Evolutionary conservation across 2,888 invertebrate species (phyloP).

Genomic region (Melanostoma scalare): DNA sequence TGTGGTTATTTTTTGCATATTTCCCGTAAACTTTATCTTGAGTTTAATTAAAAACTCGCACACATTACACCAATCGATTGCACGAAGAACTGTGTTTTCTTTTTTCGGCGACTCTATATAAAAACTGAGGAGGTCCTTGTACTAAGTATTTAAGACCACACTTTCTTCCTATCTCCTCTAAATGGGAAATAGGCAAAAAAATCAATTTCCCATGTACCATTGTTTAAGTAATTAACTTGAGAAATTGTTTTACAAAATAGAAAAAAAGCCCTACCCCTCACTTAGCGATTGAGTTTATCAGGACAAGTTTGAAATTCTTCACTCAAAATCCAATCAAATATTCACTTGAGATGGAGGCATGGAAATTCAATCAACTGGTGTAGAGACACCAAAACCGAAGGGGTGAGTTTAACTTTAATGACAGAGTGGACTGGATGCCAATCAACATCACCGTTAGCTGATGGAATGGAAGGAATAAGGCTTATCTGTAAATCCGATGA

Average conservation of each 20-base stretch:
- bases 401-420: constrained; percentile 5
- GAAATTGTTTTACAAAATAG: no score
- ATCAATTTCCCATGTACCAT: constrained; percentile 6
- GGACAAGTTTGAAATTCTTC: no score
- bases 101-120: no score
- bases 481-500: constrained; percentile 25
- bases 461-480: neutral
- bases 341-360: neutral
- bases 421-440: constrained; percentile 29
- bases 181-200: neutral
- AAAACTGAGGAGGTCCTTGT: no score
- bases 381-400: neutral
- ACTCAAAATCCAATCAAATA: constrained; percentile 40
- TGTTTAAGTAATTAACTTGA: constrained; percentile 39
- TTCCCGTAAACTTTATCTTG: constrained; percentile 25
- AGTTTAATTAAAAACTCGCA: constrained; percentile 42
- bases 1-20: neutral
- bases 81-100: no score
- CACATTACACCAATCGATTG: no score
- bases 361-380: constrained; percentile 1
- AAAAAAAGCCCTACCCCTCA: no score
- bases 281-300: no score
- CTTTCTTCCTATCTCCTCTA: no score
- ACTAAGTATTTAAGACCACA: no score
- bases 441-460: constrained; percentile 18